Conservation (phyloP, 2,113 vertebrate genomes). For the Alces alces region DNA sequence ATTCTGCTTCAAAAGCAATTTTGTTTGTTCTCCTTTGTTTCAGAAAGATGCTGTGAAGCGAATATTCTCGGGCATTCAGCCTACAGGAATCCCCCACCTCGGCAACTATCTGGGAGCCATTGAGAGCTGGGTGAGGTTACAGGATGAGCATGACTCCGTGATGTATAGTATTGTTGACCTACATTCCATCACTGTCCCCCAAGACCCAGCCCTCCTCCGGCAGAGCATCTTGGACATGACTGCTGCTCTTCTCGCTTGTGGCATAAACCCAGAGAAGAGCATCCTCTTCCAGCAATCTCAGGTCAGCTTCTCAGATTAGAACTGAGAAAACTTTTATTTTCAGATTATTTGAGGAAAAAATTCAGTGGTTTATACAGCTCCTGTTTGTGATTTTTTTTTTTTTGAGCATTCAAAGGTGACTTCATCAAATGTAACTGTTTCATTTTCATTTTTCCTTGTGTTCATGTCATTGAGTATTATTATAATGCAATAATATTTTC, state of each 20-base stretch:
- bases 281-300: constrained; percentile 95
- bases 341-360: not conserved
- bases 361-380: not conserved
- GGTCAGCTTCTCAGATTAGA: constrained; percentile 78
- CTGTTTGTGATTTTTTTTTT: not conserved
- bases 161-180: constrained; percentile 96
- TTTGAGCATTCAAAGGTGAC: not conserved
- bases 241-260: constrained; percentile 92
- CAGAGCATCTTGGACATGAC: constrained; percentile 90
- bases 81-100: constrained; percentile 92
- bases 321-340: not conserved
- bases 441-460: not conserved
- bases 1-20: not conserved
- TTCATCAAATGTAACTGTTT: not conserved
- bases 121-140: constrained; percentile 92
- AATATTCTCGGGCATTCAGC: constrained; percentile 96
- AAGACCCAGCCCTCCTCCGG: constrained; percentile 84
- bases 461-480: not conserved
- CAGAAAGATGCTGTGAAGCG: constrained; percentile 73
- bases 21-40: constrained; percentile 46
- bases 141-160: constrained; percentile 82
- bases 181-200: constrained; percentile 92
- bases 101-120: constrained; percentile 97
- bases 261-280: constrained; percentile 88
- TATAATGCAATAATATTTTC: not conserved